phyloP scores from a whole-genome alignment of 2,888 invertebrate species.

The Phortica magna region DNA sequence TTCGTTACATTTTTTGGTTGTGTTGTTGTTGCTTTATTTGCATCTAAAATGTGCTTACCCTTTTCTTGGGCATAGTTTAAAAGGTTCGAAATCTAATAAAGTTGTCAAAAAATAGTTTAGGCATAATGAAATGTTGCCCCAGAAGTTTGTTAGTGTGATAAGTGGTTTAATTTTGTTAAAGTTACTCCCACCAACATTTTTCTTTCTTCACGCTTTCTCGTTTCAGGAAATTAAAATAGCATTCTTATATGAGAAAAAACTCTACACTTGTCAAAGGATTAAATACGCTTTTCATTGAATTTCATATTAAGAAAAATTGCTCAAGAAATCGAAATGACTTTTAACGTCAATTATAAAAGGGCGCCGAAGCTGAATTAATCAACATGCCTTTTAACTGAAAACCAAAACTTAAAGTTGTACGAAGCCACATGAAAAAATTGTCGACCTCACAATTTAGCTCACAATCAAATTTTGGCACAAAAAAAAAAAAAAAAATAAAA shows the following conservation, averaged over 20 bases:
- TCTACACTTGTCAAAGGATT: too few relatives aligned
- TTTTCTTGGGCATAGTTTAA: constrained; percentile 37
- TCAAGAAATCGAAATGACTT: too few relatives aligned
- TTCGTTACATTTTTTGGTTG: constrained; percentile 61
- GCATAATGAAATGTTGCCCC: constrained; percentile 67
- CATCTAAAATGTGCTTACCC: constrained; percentile 43
- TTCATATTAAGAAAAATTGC: too few relatives aligned
- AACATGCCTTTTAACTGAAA: too few relatives aligned
- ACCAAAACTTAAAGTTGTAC: too few relatives aligned
- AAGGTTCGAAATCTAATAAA: constrained; percentile 64
- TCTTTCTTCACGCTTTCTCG: neutral
- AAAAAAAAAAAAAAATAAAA: neutral
- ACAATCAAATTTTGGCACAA: neutral
- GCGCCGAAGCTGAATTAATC: too few relatives aligned
- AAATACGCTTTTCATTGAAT: too few relatives aligned
- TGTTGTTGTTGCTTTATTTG: constrained; percentile 46
- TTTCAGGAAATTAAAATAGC: too few relatives aligned
- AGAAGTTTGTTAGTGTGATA: constrained; percentile 17
- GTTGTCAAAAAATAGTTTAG: constrained; percentile 71
- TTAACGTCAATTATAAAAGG: too few relatives aligned
- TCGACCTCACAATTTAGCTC: too few relatives aligned
- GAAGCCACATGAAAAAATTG: too few relatives aligned
- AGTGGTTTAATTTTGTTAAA: constrained; percentile 27
- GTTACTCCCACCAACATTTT: neutral
- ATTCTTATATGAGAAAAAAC: too few relatives aligned